Base-by-base conservation (phyloP, 2,113 vertebrate species). In the Tachuris rubrigastra region DNA sequence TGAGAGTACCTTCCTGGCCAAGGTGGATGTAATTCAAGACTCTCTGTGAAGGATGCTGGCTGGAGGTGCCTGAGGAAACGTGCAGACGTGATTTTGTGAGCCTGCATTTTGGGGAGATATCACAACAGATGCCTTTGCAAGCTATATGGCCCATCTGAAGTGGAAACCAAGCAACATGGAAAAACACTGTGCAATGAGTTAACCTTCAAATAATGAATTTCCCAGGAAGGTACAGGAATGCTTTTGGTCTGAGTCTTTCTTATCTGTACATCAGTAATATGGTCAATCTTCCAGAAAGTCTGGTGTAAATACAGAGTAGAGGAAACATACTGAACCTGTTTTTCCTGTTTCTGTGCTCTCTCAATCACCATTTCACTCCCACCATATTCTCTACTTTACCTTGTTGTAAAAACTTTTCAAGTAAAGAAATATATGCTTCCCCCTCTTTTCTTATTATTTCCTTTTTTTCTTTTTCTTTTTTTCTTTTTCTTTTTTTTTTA, bases 121-220 rank as follows among this genome's bases (percentile, higher is more conserved):
- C 4, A 6, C 41, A 72, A 15, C 41, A 11, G 5, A 68, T 73
- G 42, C 59, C 74, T 91, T 68, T 87, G 77, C 65, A 90, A 52
- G 39, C 76, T 84, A 5, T 39, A 42, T 2, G 3, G 42, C 47
- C 56, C 6, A 2, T 87, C 76, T 50, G 76, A 76, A 28, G 39
- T 62, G 65, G 78, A 93, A 94, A 87, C 46, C n/a, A 76, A 94
- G 76, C 52, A 63, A 66, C 25, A 6, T 35, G 62, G 87, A 90
- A 96, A 85, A 91, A n/a, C 33, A 33, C 63, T 94, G 78, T n/a
- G 59, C 83, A 90, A 66, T 56, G 21, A 73, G 12, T 95, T 95
- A 81, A 55, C 27, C 33, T 82, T 46, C 2, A 5, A 72, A 30
- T 95, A 82, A 95, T 87, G 21, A 47, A 59, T 91, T 83, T 94